Evolutionary conservation across 2,113 vertebrate genomes (phyloP), one percentile per base, ranked within the genome.

Genomic region (Hepsetus odoe): DNA sequence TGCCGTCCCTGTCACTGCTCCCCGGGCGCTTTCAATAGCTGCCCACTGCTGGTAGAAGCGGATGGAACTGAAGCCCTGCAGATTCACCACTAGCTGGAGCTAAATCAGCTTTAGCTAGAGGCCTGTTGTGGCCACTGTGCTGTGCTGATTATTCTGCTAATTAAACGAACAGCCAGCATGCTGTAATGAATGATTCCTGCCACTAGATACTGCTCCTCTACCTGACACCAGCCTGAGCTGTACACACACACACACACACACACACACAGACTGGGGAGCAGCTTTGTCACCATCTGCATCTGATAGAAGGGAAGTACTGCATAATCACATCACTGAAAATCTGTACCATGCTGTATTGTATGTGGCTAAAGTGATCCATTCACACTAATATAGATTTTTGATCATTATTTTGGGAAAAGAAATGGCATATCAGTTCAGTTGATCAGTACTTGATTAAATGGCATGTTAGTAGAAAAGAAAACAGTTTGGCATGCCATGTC

Each of bases 141-240:
- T 40, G 62, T 40, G 13, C 6, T 76, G 40, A 35, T 66, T 56
- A 40, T 40, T 46, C 5, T 24, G 20, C 18, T 40, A 40, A 14
- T 16, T 74, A 35, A 14, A 67, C 4, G 40, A 82, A 79, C 46
- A 49, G 44, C 59, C 74, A 67, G 35, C 26, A 78, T 7, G 80
- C 18, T 82, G 84, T 76, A 86, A 53, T 85, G 79, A 83, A 68
- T 28, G 76, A 0, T 71, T 80, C n/a, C 74, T 75, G 70, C 85
- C 88, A 85, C 85, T 82, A 89, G 86, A 80, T 86, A 82, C 79
- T 82, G 86, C 88, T 87, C 80, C 81, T 84, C 20, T 62, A 81
- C 77, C 85, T 86, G 86, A 80, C 84, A 73, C 74, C 81, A 69
- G 28, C 56, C 69, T 66, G 40, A 33, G 7, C 33, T 32, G 53